Evolutionary conservation across 1,140 invertebrate genomes (phyloP), one percentile per base, ranked within the genome.

Genomic region (Papilio polyxenes): DNA sequence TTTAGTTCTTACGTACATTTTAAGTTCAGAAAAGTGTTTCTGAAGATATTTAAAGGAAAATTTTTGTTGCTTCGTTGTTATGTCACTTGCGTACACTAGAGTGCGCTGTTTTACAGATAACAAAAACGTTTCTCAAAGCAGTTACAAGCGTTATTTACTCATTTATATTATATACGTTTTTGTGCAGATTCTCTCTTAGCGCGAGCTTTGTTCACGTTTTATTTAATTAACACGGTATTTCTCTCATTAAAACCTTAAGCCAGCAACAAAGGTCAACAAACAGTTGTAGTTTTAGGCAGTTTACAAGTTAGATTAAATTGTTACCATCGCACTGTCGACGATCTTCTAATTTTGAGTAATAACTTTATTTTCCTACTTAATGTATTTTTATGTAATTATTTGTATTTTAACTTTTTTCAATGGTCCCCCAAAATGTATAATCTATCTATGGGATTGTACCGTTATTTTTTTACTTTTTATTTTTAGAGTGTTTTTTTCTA

Each of bases 141-240:
- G 49, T 51, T 62, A 56, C 17, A 79, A 40, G 77, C 56, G 59
- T 79, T 59, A 59, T 79, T 79, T 56, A 56, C 53, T n/a, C 56
- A 79, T 79, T 79, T 62, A 79, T 79, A 62, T 79, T 53, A 72
- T 72, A 31, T 72, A 72, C 31, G 65, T 72, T 79, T 79, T 79
- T 79, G 53, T 79, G 76, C 53, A 44, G 76, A 79, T 56, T 79
- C 37, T 37, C 76, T 78, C 8, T 13, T 13, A 62, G 37, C 15
- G 76, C 76, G 51, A 20, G 76, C 76, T 79, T 79, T 79, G 76
- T 79, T 56, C 76, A 62, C 76, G 76, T 79, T 79, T 79, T 59
- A 79, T 79, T 79, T 79, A 79, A 79, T 79, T 79, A 79, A 79
- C 76, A 37, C 56, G 76, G 76, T 40, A 79, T 79, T 59, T 62